Conservation (phyloP, 2,888 invertebrate genomes). For the Cerastoderma edule region DNA sequence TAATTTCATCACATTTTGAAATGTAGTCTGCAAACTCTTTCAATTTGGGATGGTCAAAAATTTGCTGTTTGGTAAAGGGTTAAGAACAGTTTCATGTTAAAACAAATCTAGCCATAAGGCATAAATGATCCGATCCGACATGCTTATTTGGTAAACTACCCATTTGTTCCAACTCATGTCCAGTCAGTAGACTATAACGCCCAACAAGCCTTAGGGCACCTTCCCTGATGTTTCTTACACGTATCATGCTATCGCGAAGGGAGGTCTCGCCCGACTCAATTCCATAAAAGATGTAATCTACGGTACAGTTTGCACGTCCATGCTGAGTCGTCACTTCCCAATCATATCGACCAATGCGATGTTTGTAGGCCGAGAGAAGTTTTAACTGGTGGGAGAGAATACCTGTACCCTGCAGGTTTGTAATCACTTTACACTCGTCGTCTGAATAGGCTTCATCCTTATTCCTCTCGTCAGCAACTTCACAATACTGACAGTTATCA, state of each 20-base stretch:
- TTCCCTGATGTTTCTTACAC: conserved; percentile 72
- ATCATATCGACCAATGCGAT: conserved; percentile 76
- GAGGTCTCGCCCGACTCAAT: conserved; percentile 51
- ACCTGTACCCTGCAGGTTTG: conserved; percentile 86
- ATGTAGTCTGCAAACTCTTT: too few species aligned
- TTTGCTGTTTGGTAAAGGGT: neutral
- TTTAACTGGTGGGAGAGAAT: conserved; percentile 88
- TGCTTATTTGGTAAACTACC: conserved; percentile 89
- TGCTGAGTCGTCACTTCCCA: conserved; percentile 91
- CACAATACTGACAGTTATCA: conserved; percentile 84
- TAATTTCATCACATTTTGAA: too few species aligned
- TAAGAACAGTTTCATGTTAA: conserved; percentile 10
- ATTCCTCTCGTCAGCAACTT: conserved; percentile 15
- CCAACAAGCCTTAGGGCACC: conserved; percentile 87
- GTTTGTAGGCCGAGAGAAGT: conserved; percentile 89
- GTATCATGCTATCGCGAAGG: conserved; percentile 34
- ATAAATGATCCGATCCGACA: conserved; percentile 80
- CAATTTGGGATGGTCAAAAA: too few species aligned
- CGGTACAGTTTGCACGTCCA: conserved; percentile 88
- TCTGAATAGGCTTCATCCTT: neutral
- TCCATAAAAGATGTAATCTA: conserved; percentile 95
- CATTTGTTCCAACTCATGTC: conserved; percentile 86
- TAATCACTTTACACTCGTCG: neutral
- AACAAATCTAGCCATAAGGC: conserved; percentile 73
- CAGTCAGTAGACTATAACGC: conserved; percentile 88